Evolutionary conservation across 2,888 invertebrate species (phyloP).

Genomic region (Eretmocerus hayati): DNA sequence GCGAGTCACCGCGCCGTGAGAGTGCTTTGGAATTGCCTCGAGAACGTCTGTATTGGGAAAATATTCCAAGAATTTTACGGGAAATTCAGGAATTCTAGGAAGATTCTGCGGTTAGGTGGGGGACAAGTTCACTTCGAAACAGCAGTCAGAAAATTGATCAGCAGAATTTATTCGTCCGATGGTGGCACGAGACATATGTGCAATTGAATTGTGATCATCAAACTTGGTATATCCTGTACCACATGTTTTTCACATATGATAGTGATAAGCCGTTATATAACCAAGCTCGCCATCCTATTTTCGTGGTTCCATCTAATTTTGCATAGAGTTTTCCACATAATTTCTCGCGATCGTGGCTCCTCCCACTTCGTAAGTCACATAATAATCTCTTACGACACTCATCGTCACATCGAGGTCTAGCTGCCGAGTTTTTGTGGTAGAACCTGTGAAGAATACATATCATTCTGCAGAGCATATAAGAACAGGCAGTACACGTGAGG

Average conservation of each 20-base stretch:
- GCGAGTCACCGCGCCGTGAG: no score
- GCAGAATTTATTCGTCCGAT: no score
- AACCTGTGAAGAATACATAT: constrained; percentile 52
- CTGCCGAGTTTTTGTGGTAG: constrained; percentile 85
- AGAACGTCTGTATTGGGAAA: no score
- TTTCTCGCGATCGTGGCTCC: constrained; percentile 77
- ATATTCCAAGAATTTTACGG: no score
- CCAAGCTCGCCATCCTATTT: constrained; percentile 80
- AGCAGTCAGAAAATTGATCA: no score
- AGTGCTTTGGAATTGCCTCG: no score
- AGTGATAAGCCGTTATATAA: constrained; percentile 78
- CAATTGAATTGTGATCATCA: no score
- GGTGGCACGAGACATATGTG: no score
- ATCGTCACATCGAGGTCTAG: constrained; percentile 71
- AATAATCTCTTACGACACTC: constrained; percentile 79
- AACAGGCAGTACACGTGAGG: no score
- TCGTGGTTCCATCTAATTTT: constrained; percentile 69
- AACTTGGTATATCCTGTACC: constrained; percentile 26
- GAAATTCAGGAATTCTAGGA: no score
- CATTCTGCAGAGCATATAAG: not conserved
- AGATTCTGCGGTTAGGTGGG: no score
- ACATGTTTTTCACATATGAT: constrained; percentile 64
- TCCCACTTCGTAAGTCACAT: constrained; percentile 80
- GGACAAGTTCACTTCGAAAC: no score
- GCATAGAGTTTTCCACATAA: constrained; percentile 78